Percentiles rank a stretch among this genome's conserved stretches.
Evolutionary conservation across 2,113 vertebrate species (phyloP).

Genomic region (Psilopsiagon aymara): DNA sequence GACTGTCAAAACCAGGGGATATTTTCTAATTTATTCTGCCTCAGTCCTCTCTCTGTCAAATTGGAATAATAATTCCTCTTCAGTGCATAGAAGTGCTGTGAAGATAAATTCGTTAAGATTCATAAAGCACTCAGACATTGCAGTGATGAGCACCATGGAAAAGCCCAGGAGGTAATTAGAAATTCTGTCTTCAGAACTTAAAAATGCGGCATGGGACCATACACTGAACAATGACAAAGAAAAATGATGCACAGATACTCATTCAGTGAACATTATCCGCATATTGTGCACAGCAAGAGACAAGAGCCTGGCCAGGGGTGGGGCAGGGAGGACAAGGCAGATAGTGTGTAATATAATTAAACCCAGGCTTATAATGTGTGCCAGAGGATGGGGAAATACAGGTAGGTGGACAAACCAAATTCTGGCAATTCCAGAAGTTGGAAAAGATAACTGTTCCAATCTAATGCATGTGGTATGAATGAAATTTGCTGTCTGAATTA

Average conservation of each 20-base stretch:
- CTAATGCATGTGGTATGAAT: neutral
- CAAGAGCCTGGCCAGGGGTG: neutral
- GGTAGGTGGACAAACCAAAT: neutral
- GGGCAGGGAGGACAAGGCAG: neutral
- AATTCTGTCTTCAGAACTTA: conserved; percentile 7
- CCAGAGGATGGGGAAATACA: neutral
- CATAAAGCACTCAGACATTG: neutral
- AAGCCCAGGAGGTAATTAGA: conserved; percentile 7
- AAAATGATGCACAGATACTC: neutral
- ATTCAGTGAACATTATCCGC: neutral
- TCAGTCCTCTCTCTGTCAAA: neutral
- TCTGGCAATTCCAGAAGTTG: neutral
- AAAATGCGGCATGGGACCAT: neutral
- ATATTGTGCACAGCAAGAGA: neutral
- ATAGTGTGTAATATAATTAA: neutral
- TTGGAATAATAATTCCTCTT: conserved; percentile 38
- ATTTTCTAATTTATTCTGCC: conserved; percentile 35
- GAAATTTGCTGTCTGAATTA: neutral
- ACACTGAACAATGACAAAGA: neutral
- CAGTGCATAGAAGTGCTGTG: neutral
- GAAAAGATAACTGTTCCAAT: neutral
- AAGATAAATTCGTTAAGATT: conserved; percentile 42
- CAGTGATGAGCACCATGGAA: neutral
- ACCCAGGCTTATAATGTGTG: neutral
- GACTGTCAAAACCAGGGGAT: neutral